These are phyloP conservation scores for Alosa alosa DNA, from an alignment of 2,113 vertebrate genomes.

Conservation along the genomic window DNA sequence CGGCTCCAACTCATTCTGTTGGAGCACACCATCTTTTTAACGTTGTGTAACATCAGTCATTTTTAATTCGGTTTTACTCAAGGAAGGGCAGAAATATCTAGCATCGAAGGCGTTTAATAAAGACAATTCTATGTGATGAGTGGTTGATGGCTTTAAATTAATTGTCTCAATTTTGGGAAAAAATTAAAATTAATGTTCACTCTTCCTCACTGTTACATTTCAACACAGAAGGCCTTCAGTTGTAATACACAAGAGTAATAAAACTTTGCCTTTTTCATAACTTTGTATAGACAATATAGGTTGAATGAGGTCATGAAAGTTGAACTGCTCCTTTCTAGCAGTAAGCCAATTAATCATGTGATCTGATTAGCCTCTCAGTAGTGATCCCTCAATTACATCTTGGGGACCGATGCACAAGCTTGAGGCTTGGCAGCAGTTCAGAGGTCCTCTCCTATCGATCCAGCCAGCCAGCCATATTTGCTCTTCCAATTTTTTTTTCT, in stretches of 20 bases:
- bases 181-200: neutral
- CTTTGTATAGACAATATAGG: neutral
- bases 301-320: neutral
- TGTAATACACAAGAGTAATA: neutral
- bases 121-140: neutral
- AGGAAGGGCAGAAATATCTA: neutral
- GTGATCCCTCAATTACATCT: constrained; percentile 19
- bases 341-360: constrained; percentile 27
- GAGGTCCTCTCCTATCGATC: neutral
- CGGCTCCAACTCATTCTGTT: neutral
- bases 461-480: neutral
- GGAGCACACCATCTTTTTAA: neutral
- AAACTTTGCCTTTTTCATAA: neutral
- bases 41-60: neutral
- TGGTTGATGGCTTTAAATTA: neutral
- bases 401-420: neutral
- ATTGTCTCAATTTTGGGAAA: neutral
- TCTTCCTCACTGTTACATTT: neutral
- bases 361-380: constrained; percentile 32
- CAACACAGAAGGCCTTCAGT: neutral
- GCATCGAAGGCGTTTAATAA: neutral
- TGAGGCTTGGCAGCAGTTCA: neutral
- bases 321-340: neutral
- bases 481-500: neutral
- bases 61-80: neutral